phyloP scores from a whole-genome alignment of 2,888 invertebrate genomes.

The Drosophila crucigera region DNA sequence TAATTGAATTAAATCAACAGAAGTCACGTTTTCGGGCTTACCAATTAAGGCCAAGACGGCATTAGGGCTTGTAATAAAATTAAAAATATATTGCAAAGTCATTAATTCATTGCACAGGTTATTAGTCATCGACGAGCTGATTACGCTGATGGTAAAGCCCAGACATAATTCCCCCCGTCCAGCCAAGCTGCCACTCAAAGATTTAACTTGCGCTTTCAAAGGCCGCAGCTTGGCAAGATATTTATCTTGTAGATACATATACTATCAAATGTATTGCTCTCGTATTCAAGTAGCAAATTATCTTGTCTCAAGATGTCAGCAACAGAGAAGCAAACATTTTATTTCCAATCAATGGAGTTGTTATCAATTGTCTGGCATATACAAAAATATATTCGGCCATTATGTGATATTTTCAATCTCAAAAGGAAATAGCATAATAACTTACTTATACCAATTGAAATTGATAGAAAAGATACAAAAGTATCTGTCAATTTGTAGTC shows the following conservation, averaged over 20 bases:
- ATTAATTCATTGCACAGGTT: constrained; percentile 63
- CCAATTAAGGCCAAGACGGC: constrained; percentile 54
- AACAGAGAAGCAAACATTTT: constrained; percentile 54
- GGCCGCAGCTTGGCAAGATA: neutral
- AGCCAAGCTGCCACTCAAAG: constrained; percentile 31
- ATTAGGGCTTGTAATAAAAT: constrained; percentile 43
- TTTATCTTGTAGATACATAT: constrained; percentile 48
- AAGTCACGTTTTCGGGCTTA: constrained; percentile 65
- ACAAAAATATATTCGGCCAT: constrained; percentile 45
- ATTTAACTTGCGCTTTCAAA: constrained; percentile 32
- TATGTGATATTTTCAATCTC: constrained; percentile 35
- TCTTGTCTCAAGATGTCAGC: constrained; percentile 80
- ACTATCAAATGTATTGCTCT: constrained; percentile 36
- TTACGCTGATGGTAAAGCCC: constrained; percentile 17
- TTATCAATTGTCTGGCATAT: constrained; percentile 42
- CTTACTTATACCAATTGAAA: constrained; percentile 35
- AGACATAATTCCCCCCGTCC: constrained; percentile 15
- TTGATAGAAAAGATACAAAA: constrained; percentile 54
- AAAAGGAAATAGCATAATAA: constrained; percentile 46
- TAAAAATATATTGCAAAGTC: constrained; percentile 59
- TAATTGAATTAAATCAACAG: constrained; percentile 60
- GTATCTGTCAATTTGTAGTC: constrained; percentile 55
- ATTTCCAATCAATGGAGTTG: constrained; percentile 32
- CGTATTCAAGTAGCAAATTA: constrained; percentile 77
- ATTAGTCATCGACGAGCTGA: constrained; percentile 45